A percentile compares a stretch with the other conserved stretches of the same genome.
phyloP scores from a whole-genome alignment of 2,113 vertebrate genomes.

The Ramphastos sulfuratus region DNA sequence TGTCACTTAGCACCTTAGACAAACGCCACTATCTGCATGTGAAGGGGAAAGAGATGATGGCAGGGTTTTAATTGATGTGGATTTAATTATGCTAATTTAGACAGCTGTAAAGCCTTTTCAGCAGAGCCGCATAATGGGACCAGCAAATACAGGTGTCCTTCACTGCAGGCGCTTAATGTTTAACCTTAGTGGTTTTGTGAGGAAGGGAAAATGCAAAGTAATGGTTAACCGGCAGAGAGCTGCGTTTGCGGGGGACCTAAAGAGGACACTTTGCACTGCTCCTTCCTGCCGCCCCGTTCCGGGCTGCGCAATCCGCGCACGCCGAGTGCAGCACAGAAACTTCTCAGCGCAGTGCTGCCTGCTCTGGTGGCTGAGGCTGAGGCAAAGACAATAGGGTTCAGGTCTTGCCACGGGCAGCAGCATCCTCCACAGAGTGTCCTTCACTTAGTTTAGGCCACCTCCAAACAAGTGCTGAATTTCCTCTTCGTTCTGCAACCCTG shows the following conservation, averaged over 20 bases:
- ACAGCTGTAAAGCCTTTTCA: conserved; percentile 82
- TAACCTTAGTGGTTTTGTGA: conserved; percentile 76
- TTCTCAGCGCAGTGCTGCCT: background rate
- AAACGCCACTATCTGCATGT: conserved; percentile 88
- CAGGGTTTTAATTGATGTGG: conserved; percentile 91
- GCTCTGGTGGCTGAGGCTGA: background rate
- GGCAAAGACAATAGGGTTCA: background rate
- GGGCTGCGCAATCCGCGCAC: background rate
- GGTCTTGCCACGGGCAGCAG: background rate
- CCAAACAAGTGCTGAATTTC: background rate
- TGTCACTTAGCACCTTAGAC: conserved; percentile 85
- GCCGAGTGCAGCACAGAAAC: background rate
- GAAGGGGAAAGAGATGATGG: conserved; percentile 86
- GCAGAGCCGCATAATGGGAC: conserved; percentile 78
- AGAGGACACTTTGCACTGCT: conserved; percentile 32
- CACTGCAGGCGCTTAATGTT: conserved; percentile 79
- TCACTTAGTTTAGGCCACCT: background rate
- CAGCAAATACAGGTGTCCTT: conserved; percentile 89
- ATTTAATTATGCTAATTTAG: conserved; percentile 96
- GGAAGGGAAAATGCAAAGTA: conserved; percentile 64
- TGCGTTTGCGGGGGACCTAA: conserved; percentile 59
- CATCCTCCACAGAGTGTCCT: background rate
- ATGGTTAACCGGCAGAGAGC: conserved; percentile 60
- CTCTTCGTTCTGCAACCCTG: background rate
- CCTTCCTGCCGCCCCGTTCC: background rate